These are phyloP conservation scores for Scaptomyza caliginosa DNA, from an alignment of 2,888 invertebrate species.

Conservation along the genomic window DNA sequence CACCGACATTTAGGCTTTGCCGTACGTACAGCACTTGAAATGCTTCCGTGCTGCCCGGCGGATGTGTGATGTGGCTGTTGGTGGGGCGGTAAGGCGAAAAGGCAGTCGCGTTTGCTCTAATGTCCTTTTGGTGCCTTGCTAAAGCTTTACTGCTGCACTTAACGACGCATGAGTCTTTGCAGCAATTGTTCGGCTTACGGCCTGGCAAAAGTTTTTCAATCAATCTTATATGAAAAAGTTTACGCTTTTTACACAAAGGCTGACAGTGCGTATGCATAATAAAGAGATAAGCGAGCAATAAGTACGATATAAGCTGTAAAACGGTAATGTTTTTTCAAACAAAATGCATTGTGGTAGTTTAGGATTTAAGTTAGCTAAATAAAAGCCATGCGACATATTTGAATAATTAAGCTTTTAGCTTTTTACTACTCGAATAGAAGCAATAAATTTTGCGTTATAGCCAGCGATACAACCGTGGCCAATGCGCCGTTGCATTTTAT, in stretches of 20 bases:
- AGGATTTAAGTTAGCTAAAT: background rate
- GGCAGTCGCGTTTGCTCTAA: constrained; percentile 4
- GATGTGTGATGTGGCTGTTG: background rate
- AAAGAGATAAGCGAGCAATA: constrained; percentile 34
- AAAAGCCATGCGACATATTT: constrained; percentile 41
- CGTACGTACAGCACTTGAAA: constrained; percentile 27
- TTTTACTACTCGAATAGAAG: constrained; percentile 3
- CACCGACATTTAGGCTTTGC: constrained; percentile 17
- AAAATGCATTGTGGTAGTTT: background rate
- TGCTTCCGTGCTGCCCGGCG: background rate
- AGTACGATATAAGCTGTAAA: background rate
- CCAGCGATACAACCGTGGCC: background rate
- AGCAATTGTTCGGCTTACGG: constrained; percentile 11
- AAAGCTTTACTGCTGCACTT: constrained; percentile 35
- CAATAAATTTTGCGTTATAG: constrained; percentile 26
- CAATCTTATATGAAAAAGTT: constrained; percentile 74
- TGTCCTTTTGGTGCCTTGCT: background rate
- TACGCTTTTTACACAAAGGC: constrained; percentile 25
- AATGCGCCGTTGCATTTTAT: constrained; percentile 24
- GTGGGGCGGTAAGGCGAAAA: background rate
- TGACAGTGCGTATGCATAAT: constrained; percentile 42
- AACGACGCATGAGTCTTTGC: constrained; percentile 45
- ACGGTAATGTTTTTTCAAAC: background rate
- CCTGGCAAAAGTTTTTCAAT: constrained; percentile 70
- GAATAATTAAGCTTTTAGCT: constrained; percentile 35